Evolutionary conservation across 2,888 invertebrate species (phyloP), one percentile per base, ranked within the genome.

Genomic region (Ophraella communa): DNA sequence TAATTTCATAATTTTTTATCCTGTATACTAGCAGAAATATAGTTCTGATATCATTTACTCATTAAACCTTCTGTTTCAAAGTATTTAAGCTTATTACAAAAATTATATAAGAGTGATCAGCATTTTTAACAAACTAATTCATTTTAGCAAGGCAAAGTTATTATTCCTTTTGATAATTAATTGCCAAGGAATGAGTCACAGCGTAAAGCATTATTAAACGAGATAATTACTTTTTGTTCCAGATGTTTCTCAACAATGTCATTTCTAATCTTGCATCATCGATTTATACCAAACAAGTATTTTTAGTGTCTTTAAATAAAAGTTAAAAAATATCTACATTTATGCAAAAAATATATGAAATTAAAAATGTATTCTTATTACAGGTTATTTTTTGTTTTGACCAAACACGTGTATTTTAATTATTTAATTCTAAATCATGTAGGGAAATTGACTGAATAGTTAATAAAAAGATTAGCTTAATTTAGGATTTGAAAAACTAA

Each of bases 141-240:
- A 35, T 35, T 35, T 35, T 14, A 35, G 35, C 35, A 14, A 14
- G n/a, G n/a, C 33, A 33, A 11, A 35, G 35, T 35, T 1, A 35
- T 4, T 35, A 35, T 35, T 35, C n/a, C 35, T 35, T 35, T 35
- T n/a, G 35, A n/a, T 35, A 35, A 35, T 35, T 35, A 35, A 35
- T 35, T 35, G 35, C 11, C 3, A 14, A 35, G 14, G n/a, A 35
- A n/a, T 35, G 35, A 35, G 11, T 35, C 35, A 35, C 11, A 35
- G 4, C 35, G 4, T 35, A 11, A 2, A 35, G 35, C 35, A 35
- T 35, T 35, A 14, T 35, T 35, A 35, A 53, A 53, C 20, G 17
- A 53, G 33, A 53, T 53, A 53, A 33, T 53, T 53, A 52, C 52
- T 14, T 18, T 27, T 27, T 2, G 52, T 27, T 33, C 51, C 23